Conservation (phyloP, 37 sponge, comb jelly and placozoan species). For the Diacarnus erythraeanus region DNA sequence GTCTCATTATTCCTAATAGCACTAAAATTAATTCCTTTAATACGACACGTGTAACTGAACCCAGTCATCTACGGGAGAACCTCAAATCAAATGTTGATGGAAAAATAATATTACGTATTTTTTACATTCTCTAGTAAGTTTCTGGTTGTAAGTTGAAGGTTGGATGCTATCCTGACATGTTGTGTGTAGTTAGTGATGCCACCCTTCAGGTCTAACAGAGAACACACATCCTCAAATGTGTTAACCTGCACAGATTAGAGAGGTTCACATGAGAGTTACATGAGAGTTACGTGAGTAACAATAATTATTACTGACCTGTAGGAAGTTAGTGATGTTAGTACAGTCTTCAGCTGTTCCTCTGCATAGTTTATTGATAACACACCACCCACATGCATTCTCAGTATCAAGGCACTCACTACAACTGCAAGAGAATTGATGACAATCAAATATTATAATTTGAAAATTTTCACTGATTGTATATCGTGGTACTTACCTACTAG, state of each 20-base stretch:
- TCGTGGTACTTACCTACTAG: conserved; percentile 22
- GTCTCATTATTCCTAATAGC: conserved; percentile 17
- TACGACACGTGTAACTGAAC: conserved; percentile 22
- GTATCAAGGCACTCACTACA: conserved; percentile 57
- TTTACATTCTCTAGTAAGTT: conserved; percentile 35
- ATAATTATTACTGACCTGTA: neutral
- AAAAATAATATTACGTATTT: neutral
- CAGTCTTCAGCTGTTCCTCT: conserved; percentile 35
- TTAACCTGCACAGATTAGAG: neutral
- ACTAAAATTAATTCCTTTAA: neutral
- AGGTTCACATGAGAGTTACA: neutral
- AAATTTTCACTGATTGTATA: too few relatives aligned
- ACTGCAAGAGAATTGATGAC: neutral
- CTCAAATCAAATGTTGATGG: neutral
- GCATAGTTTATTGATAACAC: conserved; percentile 38
- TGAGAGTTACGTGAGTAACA: too few relatives aligned
- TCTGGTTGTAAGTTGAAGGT: conserved; percentile 28
- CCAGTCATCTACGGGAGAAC: conserved; percentile 1
- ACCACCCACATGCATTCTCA: conserved; percentile 61
- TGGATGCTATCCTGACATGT: conserved; percentile 18
- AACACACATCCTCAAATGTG: conserved; percentile 35
- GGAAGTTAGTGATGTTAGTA: neutral
- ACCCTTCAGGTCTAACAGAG: conserved; percentile 13
- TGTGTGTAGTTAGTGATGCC: conserved; percentile 17
- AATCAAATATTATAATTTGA: neutral